phyloP scores from a whole-genome alignment of 2,888 invertebrate species.

The Ypsolopha sequella region DNA sequence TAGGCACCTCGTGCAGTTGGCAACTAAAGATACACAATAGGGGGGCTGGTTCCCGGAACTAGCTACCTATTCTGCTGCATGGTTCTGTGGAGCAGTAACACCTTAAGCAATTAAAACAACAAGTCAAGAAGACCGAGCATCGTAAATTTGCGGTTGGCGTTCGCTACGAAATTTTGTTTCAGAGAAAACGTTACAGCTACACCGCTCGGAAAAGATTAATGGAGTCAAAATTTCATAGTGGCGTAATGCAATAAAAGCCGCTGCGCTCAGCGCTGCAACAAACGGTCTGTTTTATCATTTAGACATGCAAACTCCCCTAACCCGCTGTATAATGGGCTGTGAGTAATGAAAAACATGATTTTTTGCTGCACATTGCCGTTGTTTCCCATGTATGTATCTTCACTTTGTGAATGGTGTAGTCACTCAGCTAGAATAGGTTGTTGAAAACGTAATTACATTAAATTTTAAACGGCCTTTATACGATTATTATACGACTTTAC shows the following conservation, averaged over 20 bases:
- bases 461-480: too few species aligned
- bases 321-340: not conserved
- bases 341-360: not conserved
- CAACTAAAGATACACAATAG: too few species aligned
- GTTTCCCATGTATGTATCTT: too few species aligned
- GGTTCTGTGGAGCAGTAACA: too few species aligned
- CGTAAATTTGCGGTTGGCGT: conserved; percentile 1
- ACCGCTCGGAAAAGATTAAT: conserved; percentile 56
- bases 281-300: conserved; percentile 48
- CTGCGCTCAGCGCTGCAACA: conserved; percentile 28
- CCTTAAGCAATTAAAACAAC: not conserved
- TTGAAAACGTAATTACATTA: too few species aligned
- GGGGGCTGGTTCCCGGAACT: too few species aligned
- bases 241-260: conserved; percentile 53
- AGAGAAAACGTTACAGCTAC: conserved; percentile 15
- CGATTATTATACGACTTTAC: too few species aligned
- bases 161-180: not conserved
- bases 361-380: too few species aligned
- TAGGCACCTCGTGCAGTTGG: too few species aligned
- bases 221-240: conserved; percentile 62
- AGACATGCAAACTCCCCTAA: conserved; percentile 17
- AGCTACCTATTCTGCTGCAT: too few species aligned
- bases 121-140: not conserved
- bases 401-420: too few species aligned
- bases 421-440: too few species aligned